Evolutionary conservation across 2,888 invertebrate genomes (phyloP), one percentile per base, ranked within the genome.

Genomic region (Synergus umbraculus): DNA sequence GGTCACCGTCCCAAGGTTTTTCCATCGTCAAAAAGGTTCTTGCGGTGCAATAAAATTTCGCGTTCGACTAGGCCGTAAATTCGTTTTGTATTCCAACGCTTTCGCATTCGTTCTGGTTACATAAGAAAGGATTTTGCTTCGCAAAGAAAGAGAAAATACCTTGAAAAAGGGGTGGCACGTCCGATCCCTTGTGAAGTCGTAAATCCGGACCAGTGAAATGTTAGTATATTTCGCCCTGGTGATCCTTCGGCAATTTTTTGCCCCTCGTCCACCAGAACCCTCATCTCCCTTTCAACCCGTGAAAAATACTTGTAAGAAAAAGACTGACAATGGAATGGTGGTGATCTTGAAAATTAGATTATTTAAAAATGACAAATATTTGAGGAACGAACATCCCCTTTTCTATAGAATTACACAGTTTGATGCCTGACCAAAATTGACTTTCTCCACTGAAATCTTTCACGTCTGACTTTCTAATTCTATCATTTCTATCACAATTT

Each of bases 51-150:
- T 49, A 29, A 49, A 69, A 69, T 69, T 69, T 69, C 49, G 46
- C 69, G 15, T 69, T 49, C 15, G 49, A 69, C 69, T 69, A 49
- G 69, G 49, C 49, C 49, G 49, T 69, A 69, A 49, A 69, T 69
- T 69, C 4, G 49, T 49, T 49, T 69, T 49, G 69, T 69, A 49
- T 69, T 69, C 69, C 22, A 49, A 29, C 69, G 46, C 29, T 29
- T 69, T 69, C 69, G 49, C 69, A 69, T 69, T 69, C 69, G 29
- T 69, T 69, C 49, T 69, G 69, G 69, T 69, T 69, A 49, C 49
- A 69, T 69, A 46, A 49, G 49, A 69, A 69, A 49, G 49, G 69
- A 69, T 69, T 69, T 69, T 69, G 49, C 69, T 49, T 69, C 15
- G 49, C 7, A 49, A 69, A 49, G 49, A 69, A 69, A 46, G 69